Conservation (phyloP, 2,888 invertebrate species). For the Drosophila conformis region DNA sequence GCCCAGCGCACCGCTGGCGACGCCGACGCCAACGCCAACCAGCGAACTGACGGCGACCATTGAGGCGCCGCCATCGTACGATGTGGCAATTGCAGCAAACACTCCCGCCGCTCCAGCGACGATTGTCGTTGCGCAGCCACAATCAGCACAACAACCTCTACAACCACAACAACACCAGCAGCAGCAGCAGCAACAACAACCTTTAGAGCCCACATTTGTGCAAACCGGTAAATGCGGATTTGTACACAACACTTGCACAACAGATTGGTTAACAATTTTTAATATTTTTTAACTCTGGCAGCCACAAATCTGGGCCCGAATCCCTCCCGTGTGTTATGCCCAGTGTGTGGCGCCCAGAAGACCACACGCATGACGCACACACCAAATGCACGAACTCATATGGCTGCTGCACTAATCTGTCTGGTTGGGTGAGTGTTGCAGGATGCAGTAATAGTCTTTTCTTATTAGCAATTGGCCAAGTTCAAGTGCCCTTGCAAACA, state of each 20-base stretch:
- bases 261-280: not conserved
- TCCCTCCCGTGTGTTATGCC: conserved; percentile 80
- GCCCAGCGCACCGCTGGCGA: conserved; percentile 59
- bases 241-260: conserved; percentile 5
- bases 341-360: conserved; percentile 79
- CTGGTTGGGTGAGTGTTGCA: conserved; percentile 76
- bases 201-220: conserved; percentile 55
- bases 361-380: conserved; percentile 82
- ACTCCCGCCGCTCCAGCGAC: conserved; percentile 34
- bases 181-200: conserved; percentile 25
- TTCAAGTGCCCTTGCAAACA: not conserved
- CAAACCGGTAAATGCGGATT: conserved; percentile 55
- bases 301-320: conserved; percentile 77
- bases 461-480: not conserved
- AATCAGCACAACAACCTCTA: conserved; percentile 15
- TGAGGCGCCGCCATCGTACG: conserved; percentile 83
- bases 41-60: conserved; percentile 33
- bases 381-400: conserved; percentile 80
- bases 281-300: conserved; percentile 27
- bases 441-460: too few relatives aligned
- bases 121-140: conserved; percentile 49
- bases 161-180: conserved; percentile 22
- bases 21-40: conserved; percentile 22
- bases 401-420: conserved; percentile 80
- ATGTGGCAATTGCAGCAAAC: conserved; percentile 71